Base-by-base conservation (phyloP, 2,113 vertebrate genomes). In the Hippocampus abdominalis region DNA sequence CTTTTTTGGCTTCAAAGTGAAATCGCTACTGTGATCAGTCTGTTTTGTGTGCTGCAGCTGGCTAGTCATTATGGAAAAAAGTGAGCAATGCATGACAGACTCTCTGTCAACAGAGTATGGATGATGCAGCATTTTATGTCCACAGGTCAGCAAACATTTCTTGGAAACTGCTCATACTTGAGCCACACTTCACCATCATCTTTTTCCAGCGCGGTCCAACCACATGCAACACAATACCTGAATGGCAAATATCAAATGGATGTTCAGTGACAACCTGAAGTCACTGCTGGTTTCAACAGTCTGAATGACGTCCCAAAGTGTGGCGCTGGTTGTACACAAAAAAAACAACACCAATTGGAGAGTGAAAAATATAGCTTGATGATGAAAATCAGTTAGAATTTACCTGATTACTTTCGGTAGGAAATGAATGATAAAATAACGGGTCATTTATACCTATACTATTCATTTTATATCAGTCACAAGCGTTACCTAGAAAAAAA, bases 21-120 rank as follows among this genome's bases (percentile, higher is more conserved):
- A 82, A 69, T 86, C 82, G 72, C 80, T 75, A 84, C 72, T 81
- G 65, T 79, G 71, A 46, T 65, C 75, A 71, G 61, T 79, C 72
- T 82, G 79, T 74, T 81, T 78, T 72, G 71, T 71, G 76, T 76
- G 63, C 70, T 56, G 77, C 71, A 80, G 81, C 76, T 72, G 68
- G 75, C 68, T 70, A 32, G 62, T 75, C 27, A 1, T 81, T 72
- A 71, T 70, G 75, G 84, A 82, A 82, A 84, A 66, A 71, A 78
- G 69, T 73, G 85, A 84, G 79, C 60, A 68, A 81, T 73, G 76
- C 71, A 78, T 74, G 77, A 86, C 79, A 40, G 46, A 64, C 2
- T 73, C 71, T 81, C 79, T 81, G 80, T 82, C 82, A 75, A 77
- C 80, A 71, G 75, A 83, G 76, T 86, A 68, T 71, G 70, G 70